Evolutionary conservation across 2,888 invertebrate genomes (phyloP), one percentile per base, ranked within the genome.

Genomic region (Chouioia cunea): DNA sequence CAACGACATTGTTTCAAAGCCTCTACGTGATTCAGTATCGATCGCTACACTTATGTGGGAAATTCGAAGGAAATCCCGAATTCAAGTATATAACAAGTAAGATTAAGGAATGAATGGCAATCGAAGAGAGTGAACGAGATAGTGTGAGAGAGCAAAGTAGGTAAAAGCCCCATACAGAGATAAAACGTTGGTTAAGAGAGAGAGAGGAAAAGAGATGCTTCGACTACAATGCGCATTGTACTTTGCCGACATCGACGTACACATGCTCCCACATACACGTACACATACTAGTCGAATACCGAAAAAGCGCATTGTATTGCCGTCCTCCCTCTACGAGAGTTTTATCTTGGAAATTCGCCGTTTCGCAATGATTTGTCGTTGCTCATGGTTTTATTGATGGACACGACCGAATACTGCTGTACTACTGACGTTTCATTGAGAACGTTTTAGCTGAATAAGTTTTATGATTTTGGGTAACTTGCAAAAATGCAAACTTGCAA

Each of bases 311-410:
- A 82, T 80, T 85, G 83, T 84, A 77, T 10, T 36, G 80, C 79
- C 78, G 80, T 77, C 78, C 36, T 36, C 36, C 36, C 36, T 36
- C 10, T 36, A 36, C 36, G 36, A 36, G 36, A 36, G 10, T 36
- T 85, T 84, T 85, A 85, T 85, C 85, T 84, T 85, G 84, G 81
- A 84, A 85, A 85, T 84, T 81, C 82, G 79, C 73, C 71, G 71
- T 71, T 69, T 70, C 74, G 77, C 77, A 76, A 75, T 36, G 36
- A 36, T 12, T 36, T 36, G 46, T 16, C 56, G 36, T 2, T n/a
- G 3, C 8, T 14, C 64, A 80, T 73, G 79, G 77, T 80, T 82
- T 85, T 84, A 84, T 85, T 84, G 84, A 84, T 84, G 84, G 80
- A 80, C 80, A 77, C 18, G 57, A 50, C 16, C 36, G 20, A 54